Conservation (phyloP, 2,797 vertebrate species). For the Tamandua tetradactyla region DNA sequence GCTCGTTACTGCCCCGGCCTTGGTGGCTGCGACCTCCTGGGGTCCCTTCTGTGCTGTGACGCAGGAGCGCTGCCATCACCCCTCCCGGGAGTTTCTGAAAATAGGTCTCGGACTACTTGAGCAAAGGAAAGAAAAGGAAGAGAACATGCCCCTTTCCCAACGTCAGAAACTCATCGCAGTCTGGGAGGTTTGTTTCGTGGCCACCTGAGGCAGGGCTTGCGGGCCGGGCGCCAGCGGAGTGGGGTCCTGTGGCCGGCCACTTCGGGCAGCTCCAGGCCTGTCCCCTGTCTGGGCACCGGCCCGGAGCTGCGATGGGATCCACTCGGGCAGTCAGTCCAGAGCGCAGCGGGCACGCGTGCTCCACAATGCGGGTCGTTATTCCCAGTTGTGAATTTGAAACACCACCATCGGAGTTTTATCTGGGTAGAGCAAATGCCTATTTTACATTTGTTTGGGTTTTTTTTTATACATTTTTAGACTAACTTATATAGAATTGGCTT, state of each 20-base stretch:
- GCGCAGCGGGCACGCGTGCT: neutral
- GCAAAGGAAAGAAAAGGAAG: neutral
- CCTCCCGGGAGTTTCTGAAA: neutral
- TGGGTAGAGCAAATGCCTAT: neutral
- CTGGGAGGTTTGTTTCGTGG: neutral
- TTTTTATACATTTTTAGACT: neutral
- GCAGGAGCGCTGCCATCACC: neutral
- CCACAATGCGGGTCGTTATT: neutral
- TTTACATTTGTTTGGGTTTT: neutral
- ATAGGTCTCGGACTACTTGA: neutral
- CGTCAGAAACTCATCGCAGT: rapidly evolving
- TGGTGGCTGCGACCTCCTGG: no score
- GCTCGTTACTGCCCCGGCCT: no score
- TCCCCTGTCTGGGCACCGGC: no score
- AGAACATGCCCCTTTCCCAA: neutral
- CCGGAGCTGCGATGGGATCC: no score
- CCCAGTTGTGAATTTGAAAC: neutral
- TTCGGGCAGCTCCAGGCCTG: no score
- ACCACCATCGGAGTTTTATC: neutral
- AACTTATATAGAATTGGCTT: neutral
- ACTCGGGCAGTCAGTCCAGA: no score
- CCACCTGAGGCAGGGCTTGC: no score
- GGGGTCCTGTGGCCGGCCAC: no score
- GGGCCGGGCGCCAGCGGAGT: no score
- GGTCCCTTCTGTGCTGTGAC: neutral